A percentile compares a stretch with the other conserved stretches of the same genome.
phyloP scores from a whole-genome alignment of 2,113 vertebrate species.

The Semnopithecus entellus region DNA sequence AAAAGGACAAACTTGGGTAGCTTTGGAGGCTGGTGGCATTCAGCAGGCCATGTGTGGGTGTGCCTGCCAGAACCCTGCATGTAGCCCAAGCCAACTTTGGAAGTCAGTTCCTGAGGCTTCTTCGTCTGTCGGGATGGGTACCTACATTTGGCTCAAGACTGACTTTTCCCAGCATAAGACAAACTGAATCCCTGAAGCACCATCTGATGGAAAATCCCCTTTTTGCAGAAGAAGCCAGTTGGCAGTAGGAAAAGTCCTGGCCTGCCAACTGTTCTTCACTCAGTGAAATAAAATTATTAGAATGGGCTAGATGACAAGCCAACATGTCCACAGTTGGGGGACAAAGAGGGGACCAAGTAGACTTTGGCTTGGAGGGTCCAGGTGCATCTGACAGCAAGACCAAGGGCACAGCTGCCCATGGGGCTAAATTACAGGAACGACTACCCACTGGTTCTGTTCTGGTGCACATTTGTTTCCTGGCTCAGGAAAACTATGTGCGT shows the following conservation, averaged over 20 bases:
- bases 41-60: background rate
- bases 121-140: background rate
- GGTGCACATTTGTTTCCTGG: background rate
- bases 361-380: background rate
- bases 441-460: fast-evolving
- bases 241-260: background rate
- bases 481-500: fast-evolving
- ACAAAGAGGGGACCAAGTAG: background rate
- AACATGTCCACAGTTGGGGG: background rate
- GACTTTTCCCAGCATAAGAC: background rate
- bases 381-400: background rate
- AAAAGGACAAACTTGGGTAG: background rate
- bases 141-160: background rate
- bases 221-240: background rate
- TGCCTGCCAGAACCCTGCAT: background rate
- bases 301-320: background rate
- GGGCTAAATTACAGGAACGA: background rate
- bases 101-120: background rate
- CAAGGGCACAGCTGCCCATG: fast-evolving
- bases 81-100: background rate
- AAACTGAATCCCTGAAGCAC: background rate
- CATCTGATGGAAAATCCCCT: background rate
- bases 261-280: constrained; percentile 7
- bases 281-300: background rate
- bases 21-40: background rate